Evolutionary conservation across 2,888 invertebrate species (phyloP).

Genomic region (Drosophila setosimentum): DNA sequence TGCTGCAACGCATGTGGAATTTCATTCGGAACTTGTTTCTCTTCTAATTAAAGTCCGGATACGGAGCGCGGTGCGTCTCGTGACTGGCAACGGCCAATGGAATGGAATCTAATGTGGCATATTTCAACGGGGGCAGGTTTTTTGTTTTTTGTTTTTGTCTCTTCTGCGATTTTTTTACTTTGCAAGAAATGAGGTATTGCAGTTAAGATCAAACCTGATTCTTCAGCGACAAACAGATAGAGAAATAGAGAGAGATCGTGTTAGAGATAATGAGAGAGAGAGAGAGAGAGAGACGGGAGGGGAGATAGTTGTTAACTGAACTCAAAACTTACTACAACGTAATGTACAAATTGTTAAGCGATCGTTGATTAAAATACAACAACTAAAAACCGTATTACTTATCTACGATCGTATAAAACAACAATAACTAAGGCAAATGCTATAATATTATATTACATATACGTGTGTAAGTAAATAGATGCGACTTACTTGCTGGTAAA

Average conservation of each 20-base stretch:
- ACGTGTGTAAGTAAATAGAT: neutral
- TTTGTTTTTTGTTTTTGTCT: conserved; percentile 5
- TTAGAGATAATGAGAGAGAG: neutral
- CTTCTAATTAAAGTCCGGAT: conserved; percentile 25
- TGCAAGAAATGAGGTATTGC: conserved; percentile 9
- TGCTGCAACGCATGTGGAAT: conserved; percentile 11
- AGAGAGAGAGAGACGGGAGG: neutral
- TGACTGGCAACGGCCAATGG: conserved; percentile 33
- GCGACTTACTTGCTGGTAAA: neutral
- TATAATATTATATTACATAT: neutral
- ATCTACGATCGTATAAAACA: conserved; percentile 26
- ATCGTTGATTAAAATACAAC: conserved; percentile 33
- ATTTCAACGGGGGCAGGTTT: neutral
- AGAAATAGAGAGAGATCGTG: neutral
- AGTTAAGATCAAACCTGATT: neutral
- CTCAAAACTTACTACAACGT: conserved; percentile 31
- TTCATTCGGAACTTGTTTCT: conserved; percentile 38
- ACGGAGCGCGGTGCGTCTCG: conserved; percentile 18
- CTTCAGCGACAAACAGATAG: neutral
- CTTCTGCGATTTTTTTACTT: conserved; percentile 2
- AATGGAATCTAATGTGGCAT: neutral
- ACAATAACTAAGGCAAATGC: neutral
- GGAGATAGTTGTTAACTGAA: conserved; percentile 17
- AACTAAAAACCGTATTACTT: conserved; percentile 11
- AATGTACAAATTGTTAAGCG: conserved; percentile 14